Evolutionary conservation across 2,888 invertebrate species (phyloP).

Genomic region (Eupithecia exiguata): DNA sequence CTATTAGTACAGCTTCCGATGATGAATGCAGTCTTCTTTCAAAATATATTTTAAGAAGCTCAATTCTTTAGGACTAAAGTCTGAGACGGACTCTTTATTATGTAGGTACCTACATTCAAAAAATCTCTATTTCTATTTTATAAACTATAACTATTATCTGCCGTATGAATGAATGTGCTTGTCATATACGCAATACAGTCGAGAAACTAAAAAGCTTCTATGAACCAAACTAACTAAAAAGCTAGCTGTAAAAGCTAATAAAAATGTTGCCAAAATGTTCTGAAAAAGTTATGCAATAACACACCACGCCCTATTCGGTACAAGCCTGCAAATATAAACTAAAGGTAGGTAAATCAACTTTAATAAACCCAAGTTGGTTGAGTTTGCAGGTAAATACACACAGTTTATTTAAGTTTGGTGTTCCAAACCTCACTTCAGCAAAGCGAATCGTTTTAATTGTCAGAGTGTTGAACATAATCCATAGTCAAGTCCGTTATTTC

Average conservation of each 20-base stretch:
- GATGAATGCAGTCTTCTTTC: not conserved
- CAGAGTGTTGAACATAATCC: slow-evolving; percentile 23
- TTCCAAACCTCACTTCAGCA: not conserved
- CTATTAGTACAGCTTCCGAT: not conserved
- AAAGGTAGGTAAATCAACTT: not conserved
- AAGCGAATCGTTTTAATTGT: slow-evolving; percentile 9
- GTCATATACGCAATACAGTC: not conserved
- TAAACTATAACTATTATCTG: too few species aligned
- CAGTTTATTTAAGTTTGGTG: not conserved
- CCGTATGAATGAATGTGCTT: too few species aligned
- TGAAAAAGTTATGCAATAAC: not conserved
- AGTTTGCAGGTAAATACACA: not conserved
- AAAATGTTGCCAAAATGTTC: not conserved
- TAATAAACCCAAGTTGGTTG: not conserved
- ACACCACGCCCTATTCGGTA: not conserved
- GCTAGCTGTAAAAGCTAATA: not conserved
- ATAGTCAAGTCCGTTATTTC: slow-evolving; percentile 22
- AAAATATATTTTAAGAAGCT: not conserved
- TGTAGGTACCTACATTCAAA: not conserved
- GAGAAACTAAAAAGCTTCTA: not conserved
- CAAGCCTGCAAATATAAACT: not conserved
- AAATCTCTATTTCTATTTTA: too few species aligned
- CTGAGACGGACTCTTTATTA: not conserved
- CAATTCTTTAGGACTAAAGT: not conserved
- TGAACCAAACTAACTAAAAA: not conserved